phyloP scores from a whole-genome alignment of 2,888 invertebrate species.

The Drosophila borborema region DNA sequence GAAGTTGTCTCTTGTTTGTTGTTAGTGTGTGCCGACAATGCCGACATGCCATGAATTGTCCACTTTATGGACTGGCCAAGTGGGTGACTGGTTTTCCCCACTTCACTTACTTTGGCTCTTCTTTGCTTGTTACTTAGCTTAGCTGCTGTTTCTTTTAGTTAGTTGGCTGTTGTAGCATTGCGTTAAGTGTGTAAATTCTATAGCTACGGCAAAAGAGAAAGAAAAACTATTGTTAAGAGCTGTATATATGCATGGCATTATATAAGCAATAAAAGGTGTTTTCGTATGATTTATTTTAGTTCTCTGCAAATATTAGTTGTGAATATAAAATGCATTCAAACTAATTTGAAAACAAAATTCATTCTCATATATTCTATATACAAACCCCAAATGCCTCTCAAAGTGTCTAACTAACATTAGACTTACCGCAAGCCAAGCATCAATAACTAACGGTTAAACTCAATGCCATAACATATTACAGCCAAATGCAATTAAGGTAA shows the following conservation, averaged over 20 bases:
- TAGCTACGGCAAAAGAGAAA: constrained; percentile 20
- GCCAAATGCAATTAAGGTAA: constrained; percentile 66
- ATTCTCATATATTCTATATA: too few species aligned
- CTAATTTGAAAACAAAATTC: too few species aligned
- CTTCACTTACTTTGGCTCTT: constrained; percentile 2
- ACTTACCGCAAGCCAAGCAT: not conserved
- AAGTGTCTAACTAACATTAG: not conserved
- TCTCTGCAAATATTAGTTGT: not conserved
- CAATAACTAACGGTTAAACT: constrained; percentile 51
- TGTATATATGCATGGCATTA: not conserved
- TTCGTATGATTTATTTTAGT: not conserved
- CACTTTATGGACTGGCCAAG: constrained; percentile 62
- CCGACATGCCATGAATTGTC: constrained; percentile 72
- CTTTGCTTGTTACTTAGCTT: constrained; percentile 4
- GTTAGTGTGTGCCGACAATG: constrained; percentile 60
- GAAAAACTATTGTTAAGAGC: not conserved
- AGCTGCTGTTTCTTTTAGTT: not conserved
- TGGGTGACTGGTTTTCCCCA: constrained; percentile 51
- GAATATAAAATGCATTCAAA: too few species aligned
- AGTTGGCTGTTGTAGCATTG: constrained; percentile 27
- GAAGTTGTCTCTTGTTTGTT: constrained; percentile 70
- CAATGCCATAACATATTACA: constrained; percentile 41
- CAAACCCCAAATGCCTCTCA: too few species aligned
- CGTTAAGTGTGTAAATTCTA: constrained; percentile 42
- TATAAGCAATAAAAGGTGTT: not conserved